phyloP scores from a whole-genome alignment of 2,113 vertebrate genomes.

The Seriola aureovittata region DNA sequence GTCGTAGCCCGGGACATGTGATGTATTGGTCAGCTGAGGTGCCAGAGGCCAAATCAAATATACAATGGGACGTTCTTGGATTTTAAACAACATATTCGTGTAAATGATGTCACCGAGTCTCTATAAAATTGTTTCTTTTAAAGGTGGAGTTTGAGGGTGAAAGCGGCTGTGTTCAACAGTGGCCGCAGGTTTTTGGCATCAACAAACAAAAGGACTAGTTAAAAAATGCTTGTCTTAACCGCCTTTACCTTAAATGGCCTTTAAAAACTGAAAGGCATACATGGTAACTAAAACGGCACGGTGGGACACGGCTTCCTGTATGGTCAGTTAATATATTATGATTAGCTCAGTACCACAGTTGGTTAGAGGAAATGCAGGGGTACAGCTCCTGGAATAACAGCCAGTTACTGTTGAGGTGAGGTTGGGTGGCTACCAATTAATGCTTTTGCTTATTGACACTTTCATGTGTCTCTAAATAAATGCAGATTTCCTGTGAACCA shows the following conservation, averaged over 20 bases:
- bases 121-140: slow-evolving; percentile 77
- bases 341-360: slow-evolving; percentile 59
- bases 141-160: slow-evolving; percentile 74
- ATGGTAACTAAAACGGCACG: slow-evolving; percentile 57
- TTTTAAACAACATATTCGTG: slow-evolving; percentile 94
- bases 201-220: slow-evolving; percentile 59
- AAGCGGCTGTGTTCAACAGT: slow-evolving; percentile 66
- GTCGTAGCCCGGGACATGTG: slow-evolving; percentile 92
- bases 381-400: slow-evolving; percentile 64
- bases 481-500: slow-evolving; percentile 60
- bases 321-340: slow-evolving; percentile 76
- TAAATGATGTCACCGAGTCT: slow-evolving; percentile 92
- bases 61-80: slow-evolving; percentile 93
- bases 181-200: slow-evolving; percentile 54
- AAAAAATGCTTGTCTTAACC: slow-evolving; percentile 47
- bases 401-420: slow-evolving; percentile 61
- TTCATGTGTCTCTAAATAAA: slow-evolving; percentile 67
- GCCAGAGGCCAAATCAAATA: slow-evolving; percentile 97
- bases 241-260: slow-evolving; percentile 75
- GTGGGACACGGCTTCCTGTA: slow-evolving; percentile 72
- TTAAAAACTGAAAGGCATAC: slow-evolving; percentile 64
- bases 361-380: slow-evolving; percentile 68
- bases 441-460: slow-evolving; percentile 65
- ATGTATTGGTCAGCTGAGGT: slow-evolving; percentile 90
- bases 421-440: slow-evolving; percentile 59